These are phyloP conservation scores for Hemithea aestivaria DNA, from an alignment of 2,888 invertebrate species.

Conservation along the genomic window DNA sequence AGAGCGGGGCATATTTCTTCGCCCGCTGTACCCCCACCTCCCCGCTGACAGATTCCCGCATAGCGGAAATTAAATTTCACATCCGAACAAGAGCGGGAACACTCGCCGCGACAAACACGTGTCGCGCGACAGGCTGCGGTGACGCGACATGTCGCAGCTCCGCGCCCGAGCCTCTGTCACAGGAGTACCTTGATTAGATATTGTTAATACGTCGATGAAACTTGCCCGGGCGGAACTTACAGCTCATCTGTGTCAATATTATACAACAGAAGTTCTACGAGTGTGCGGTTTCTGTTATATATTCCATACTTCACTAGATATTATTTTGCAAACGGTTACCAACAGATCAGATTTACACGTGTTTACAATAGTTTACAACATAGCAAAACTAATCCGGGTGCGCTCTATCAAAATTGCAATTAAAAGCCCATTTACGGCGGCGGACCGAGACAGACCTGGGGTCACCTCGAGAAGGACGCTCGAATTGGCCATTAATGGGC, in stretches of 20 bases:
- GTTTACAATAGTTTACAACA: conserved; percentile 31
- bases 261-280: conserved; percentile 7
- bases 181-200: conserved; percentile 51
- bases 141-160: conserved; percentile 31
- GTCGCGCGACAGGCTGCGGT: conserved; percentile 42
- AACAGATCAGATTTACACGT: too few species aligned
- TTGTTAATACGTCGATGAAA: conserved; percentile 27
- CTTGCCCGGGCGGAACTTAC: conserved; percentile 19
- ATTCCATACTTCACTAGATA: not conserved
- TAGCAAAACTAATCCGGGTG: conserved; percentile 64
- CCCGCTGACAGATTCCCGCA: conserved; percentile 69
- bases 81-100: conserved; percentile 74
- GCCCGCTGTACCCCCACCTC: conserved; percentile 42
- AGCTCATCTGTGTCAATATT: conserved; percentile 21
- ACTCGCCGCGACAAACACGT: conserved; percentile 64
- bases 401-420: conserved; percentile 75
- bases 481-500: conserved; percentile 80
- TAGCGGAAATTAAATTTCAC: conserved; percentile 79
- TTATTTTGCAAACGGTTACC: not conserved
- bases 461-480: conserved; percentile 74
- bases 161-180: conserved; percentile 21
- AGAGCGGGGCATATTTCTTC: conserved; percentile 78
- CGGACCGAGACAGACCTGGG: conserved; percentile 68
- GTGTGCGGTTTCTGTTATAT: not conserved
- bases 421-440: conserved; percentile 74